phyloP scores from a whole-genome alignment of 2,797 vertebrate genomes.

The Enteromius anoplus region DNA sequence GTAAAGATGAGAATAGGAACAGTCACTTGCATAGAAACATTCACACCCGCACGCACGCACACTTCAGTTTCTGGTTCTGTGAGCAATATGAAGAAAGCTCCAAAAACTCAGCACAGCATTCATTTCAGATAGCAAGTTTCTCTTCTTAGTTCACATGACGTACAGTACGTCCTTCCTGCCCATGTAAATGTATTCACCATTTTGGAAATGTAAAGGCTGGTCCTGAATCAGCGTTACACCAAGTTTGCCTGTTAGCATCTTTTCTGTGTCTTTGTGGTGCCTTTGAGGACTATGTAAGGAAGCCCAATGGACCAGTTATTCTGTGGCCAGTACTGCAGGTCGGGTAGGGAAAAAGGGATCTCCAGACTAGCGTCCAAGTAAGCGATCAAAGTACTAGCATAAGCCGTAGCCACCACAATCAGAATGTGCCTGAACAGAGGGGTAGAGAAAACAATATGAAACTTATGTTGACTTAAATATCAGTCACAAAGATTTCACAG shows the following conservation, averaged over 20 bases:
- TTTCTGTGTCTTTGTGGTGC: slow-evolving; percentile 66
- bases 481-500: no score
- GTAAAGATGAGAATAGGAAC: slow-evolving; percentile 27
- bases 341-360: slow-evolving; percentile 81
- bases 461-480: no score
- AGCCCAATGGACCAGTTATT: slow-evolving; percentile 81
- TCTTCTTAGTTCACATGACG: background rate
- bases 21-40: background rate
- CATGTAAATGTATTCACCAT: slow-evolving; percentile 8
- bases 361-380: slow-evolving; percentile 84
- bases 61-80: slow-evolving; percentile 11
- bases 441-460: background rate
- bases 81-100: slow-evolving; percentile 10
- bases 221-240: background rate
- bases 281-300: slow-evolving; percentile 83
- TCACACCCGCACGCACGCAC: slow-evolving; percentile 12
- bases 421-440: slow-evolving; percentile 85
- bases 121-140: background rate
- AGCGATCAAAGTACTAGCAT: slow-evolving; percentile 81
- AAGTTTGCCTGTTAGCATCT: slow-evolving; percentile 63
- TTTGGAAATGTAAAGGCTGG: slow-evolving; percentile 7
- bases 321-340: slow-evolving; percentile 87
- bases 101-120: background rate
- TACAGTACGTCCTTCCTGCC: background rate
- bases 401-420: slow-evolving; percentile 88